These are phyloP conservation scores for Heliocidaris tuberculata DNA, from an alignment of 35 echinoderm and acorn worm genomes.

Conservation along the genomic window DNA sequence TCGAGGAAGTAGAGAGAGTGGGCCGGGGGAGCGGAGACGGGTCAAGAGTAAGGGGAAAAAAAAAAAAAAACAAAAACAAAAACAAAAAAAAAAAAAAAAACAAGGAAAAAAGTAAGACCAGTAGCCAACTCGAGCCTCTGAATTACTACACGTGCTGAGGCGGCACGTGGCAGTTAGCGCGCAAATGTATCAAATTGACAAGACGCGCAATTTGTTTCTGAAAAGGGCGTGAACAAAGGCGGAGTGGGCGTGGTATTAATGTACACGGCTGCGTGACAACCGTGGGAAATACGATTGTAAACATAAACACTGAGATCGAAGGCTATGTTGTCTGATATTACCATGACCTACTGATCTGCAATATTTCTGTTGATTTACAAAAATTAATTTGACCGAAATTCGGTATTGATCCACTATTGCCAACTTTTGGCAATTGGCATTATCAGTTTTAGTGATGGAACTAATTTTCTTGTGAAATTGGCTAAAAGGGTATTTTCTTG, in stretches of 20 bases:
- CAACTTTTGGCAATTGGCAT: not conserved
- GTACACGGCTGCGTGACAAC: not conserved
- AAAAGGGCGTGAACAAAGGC: not conserved
- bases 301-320: not conserved
- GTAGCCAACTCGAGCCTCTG: too few species aligned
- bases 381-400: not conserved
- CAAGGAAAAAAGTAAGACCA: too few species aligned
- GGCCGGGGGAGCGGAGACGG: not conserved
- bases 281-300: not conserved
- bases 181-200: slow-evolving; percentile 12
- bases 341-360: not conserved
- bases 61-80: not conserved
- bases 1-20: not conserved
- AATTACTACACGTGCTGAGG: too few species aligned
- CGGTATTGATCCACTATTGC: not conserved
- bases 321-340: not conserved
- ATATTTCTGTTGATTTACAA: too few species aligned
- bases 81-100: too few species aligned
- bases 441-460: not conserved
- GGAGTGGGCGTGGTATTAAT: not conserved
- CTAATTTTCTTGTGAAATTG: not conserved
- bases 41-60: not conserved
- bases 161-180: not conserved
- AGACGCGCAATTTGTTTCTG: not conserved
- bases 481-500: too few species aligned